These are phyloP conservation scores for Pseudomyrmex sp. DNA, from an alignment of 1,140 invertebrate genomes.

Conservation along the genomic window DNA sequence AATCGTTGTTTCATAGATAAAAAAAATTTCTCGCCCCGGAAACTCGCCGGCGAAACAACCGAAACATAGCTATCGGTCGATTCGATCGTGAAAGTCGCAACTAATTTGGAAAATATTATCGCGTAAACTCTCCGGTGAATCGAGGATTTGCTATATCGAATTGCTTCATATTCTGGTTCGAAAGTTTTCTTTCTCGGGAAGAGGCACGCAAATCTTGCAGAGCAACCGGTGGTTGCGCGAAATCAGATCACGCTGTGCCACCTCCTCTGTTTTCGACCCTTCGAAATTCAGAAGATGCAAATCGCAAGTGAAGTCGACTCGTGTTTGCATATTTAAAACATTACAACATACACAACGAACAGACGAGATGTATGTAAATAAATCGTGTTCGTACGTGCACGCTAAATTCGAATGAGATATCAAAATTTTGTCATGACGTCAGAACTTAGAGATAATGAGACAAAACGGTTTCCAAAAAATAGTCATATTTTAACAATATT, in stretches of 20 bases:
- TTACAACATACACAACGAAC: slow-evolving; percentile 13
- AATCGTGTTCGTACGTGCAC: not conserved
- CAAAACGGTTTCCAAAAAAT: no score
- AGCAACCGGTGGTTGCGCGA: slow-evolving; percentile 74
- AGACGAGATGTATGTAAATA: slow-evolving; percentile 44
- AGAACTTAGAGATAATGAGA: no score
- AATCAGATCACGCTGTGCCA: slow-evolving; percentile 66
- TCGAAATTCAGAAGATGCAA: slow-evolving; percentile 44
- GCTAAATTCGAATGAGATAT: no score
- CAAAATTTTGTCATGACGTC: no score
- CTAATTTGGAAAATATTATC: slow-evolving; percentile 2
- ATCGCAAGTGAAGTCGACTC: slow-evolving; percentile 17
- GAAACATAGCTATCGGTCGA: slow-evolving; percentile 44
- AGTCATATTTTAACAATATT: no score
- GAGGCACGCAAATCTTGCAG: slow-evolving; percentile 29
- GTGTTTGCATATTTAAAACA: slow-evolving; percentile 35
- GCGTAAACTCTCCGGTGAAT: not conserved
- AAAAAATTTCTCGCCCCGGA: slow-evolving; percentile 66
- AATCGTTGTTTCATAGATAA: slow-evolving; percentile 51
- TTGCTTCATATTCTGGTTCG: not conserved
- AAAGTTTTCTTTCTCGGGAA: slow-evolving; percentile 23
- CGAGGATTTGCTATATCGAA: not conserved
- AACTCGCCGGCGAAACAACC: slow-evolving; percentile 47
- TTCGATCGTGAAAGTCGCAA: slow-evolving; percentile 42
- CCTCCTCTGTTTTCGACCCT: slow-evolving; percentile 49